phyloP scores from a whole-genome alignment of 37 sponge, comb jelly and placozoan species.

The Agelas oroides region DNA sequence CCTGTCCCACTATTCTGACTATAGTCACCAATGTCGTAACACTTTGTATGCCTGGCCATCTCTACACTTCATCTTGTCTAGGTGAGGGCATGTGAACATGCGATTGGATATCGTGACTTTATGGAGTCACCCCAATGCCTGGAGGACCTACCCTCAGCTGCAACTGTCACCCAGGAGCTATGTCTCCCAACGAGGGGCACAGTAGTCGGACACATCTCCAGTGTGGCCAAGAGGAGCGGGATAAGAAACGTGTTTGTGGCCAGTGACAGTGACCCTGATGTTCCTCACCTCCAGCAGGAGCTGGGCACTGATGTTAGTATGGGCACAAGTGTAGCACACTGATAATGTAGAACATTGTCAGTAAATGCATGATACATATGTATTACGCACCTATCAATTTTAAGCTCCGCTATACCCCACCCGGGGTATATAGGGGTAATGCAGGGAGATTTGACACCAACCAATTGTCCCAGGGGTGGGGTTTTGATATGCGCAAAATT shows the following conservation, averaged over 20 bases:
- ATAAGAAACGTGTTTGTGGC: constrained; percentile 62
- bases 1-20: too few relatives aligned
- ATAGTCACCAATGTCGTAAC: too few relatives aligned
- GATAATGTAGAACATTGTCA: too few relatives aligned
- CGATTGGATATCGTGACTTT: constrained; percentile 43
- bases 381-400: too few relatives aligned
- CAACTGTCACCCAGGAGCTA: constrained; percentile 64
- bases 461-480: too few relatives aligned
- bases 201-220: constrained; percentile 33
- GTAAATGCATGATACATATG: too few relatives aligned
- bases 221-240: constrained; percentile 2
- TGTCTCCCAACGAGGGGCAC: constrained; percentile 64
- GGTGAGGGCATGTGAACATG: constrained; percentile 78
- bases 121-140: constrained; percentile 92
- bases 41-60: too few relatives aligned
- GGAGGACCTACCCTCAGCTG: constrained; percentile 49
- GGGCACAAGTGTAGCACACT: too few relatives aligned
- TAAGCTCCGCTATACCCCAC: too few relatives aligned
- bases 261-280: constrained; percentile 47
- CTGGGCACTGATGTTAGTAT: constrained; percentile 15
- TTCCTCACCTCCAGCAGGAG: constrained; percentile 1
- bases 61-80: constrained; percentile 13
- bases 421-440: too few relatives aligned
- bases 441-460: too few relatives aligned
- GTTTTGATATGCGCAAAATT: too few relatives aligned